Base-by-base conservation (phyloP, 2,113 vertebrate species). In the Axis porcinus region DNA sequence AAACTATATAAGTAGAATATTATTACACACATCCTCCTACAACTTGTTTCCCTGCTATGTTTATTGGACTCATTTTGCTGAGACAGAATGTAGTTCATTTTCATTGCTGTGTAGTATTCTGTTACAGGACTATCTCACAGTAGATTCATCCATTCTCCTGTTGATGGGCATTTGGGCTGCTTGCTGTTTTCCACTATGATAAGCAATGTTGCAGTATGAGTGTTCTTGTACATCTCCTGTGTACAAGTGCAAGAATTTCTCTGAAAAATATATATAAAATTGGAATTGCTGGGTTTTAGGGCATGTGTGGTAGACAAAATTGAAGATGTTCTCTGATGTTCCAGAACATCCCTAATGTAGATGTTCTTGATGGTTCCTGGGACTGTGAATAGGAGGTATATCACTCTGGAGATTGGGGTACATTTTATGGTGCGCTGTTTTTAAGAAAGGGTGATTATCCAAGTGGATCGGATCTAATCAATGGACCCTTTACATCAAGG, bases 41-140 rank as follows among this genome's bases (percentile, higher is more conserved):
- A 2, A 0, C 1, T 43, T 28, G 54, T 57, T 67, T 60, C 14
- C 50, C 50, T 57, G 50, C 43, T 9, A 0, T 1, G 1, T 74
- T 30, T 30, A 55, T 33, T 43, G 55, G 64, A 2, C 10, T 76
- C 10, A 0, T 5, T n/a, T 1, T 27, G 89, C n/a, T 45, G 14
- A 15, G 5, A 1, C 3, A 9, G 43, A 40, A 58, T 19, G 3
- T 0, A 0, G 30, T 15, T 28, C n/a, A 2, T 60, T 62, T 93
- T 88, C 87, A 50, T 11, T 3, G 67, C 83, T 57, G 83, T 11
- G 1, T 94, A 23, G 58, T 62, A 54, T 78, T 84, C 67, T 14
- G 0, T 0, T 1, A 1, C 19, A 5, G n/a, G 67, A 12, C 0
- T 64, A 0, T 33, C 15, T 84, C 5, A 16, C 55, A 1, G 11